Percentiles rank a stretch among this genome's conserved stretches.
Conservation (phyloP, 2,113 vertebrate genomes). For the Talpa occidentalis region DNA sequence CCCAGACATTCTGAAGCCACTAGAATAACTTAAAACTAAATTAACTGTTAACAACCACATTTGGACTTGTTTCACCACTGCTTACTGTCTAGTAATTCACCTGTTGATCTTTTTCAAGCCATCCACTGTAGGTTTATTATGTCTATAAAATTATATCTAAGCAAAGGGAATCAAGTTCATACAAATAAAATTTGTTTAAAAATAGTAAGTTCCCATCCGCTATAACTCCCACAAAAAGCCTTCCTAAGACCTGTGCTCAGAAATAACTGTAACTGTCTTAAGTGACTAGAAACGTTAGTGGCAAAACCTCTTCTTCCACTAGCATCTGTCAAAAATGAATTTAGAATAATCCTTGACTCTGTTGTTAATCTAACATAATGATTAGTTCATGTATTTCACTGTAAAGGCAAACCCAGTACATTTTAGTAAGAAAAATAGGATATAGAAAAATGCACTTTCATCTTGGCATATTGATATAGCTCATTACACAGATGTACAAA, state of each 20-base stretch:
- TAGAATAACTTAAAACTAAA: conserved; percentile 10
- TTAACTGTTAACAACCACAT: background rate
- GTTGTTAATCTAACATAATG: conserved; percentile 38
- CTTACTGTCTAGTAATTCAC: conserved; percentile 6
- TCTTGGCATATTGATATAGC: conserved; percentile 48
- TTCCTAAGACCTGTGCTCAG: background rate
- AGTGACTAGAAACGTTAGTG: background rate
- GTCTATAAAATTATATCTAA: background rate
- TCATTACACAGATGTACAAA: conserved; percentile 50
- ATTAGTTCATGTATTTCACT: conserved; percentile 57
- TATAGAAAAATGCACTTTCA: conserved; percentile 54
- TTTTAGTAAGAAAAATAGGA: conserved; percentile 55
- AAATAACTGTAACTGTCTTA: conserved; percentile 12
- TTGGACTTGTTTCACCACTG: background rate
- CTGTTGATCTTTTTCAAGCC: background rate
- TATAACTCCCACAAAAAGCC: background rate
- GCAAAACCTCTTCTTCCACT: background rate
- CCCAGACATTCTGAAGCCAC: background rate
- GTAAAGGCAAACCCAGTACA: conserved; percentile 55
- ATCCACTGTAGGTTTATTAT: background rate
- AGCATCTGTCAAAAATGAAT: background rate
- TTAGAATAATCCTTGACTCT: background rate
- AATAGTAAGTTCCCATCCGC: background rate
- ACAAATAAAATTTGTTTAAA: conserved; percentile 1
- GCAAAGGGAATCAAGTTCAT: conserved; percentile 4